A percentile compares a stretch with the other conserved stretches of the same genome.
Evolutionary conservation across 2,113 vertebrate species (phyloP).

Genomic region (Potamarius usumacintae): DNA sequence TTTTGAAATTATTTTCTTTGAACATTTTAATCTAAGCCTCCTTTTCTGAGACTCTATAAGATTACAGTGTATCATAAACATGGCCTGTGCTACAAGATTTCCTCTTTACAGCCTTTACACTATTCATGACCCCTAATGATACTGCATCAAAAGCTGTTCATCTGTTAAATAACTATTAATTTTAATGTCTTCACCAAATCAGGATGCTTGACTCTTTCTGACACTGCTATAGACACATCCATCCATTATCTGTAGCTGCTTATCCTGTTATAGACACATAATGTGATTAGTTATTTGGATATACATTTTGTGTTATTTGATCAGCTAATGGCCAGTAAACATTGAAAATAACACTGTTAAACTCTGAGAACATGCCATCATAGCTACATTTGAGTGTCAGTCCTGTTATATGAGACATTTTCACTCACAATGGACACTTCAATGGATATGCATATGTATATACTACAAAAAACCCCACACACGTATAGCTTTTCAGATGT

Average conservation of each 20-base stretch:
- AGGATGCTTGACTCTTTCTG: constrained; percentile 24
- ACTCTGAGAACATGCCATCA: not conserved
- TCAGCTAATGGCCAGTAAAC: not conserved
- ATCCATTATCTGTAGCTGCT: no score
- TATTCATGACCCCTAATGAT: constrained; percentile 41
- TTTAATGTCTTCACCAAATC: not conserved
- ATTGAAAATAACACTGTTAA: not conserved
- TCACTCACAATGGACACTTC: not conserved
- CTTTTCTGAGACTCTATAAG: not conserved
- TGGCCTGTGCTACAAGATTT: not conserved
- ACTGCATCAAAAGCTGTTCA: constrained; percentile 11
- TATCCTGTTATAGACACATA: not conserved
- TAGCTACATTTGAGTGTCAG: not conserved
- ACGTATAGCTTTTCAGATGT: not conserved
- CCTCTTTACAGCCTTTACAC: constrained; percentile 5
- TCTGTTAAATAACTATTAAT: constrained; percentile 32
- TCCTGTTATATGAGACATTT: not conserved
- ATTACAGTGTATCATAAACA: not conserved
- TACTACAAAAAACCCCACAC: no score
- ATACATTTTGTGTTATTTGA: not conserved
- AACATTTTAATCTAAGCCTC: not conserved
- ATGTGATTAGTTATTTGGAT: not conserved
- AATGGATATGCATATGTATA: not conserved
- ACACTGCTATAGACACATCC: not conserved
- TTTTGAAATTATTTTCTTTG: not conserved